Evolutionary conservation across 2,113 vertebrate genomes (phyloP).

Genomic region (Condylura cristata): DNA sequence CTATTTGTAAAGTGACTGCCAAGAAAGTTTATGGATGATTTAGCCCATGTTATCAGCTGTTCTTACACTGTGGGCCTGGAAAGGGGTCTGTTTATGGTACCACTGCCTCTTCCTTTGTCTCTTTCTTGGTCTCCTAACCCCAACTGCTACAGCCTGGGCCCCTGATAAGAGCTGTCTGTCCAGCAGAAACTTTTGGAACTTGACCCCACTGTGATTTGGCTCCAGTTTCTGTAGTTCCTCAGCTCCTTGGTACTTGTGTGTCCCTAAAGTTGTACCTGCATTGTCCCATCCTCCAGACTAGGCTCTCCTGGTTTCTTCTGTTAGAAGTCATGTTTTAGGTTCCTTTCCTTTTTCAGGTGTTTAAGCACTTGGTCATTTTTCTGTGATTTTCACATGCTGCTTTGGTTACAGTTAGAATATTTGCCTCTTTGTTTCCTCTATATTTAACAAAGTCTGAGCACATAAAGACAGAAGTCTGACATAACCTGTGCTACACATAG

Average conservation of each 20-base stretch:
- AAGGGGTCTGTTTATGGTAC: neutral
- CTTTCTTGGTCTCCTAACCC: neutral
- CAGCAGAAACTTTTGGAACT: neutral
- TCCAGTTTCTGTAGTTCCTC: neutral
- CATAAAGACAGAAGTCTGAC: neutral
- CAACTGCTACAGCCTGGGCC: neutral
- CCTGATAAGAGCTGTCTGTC: neutral
- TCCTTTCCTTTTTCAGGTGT: neutral
- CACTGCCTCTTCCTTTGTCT: neutral
- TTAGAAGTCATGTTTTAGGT: neutral
- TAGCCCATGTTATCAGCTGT: neutral
- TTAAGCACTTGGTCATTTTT: neutral
- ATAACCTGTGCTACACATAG: neutral
- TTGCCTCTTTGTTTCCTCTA: neutral
- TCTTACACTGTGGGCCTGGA: neutral
- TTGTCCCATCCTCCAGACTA: neutral
- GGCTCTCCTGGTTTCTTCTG: neutral
- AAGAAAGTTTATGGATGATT: neutral
- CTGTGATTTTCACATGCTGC: neutral
- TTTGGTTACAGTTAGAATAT: neutral
- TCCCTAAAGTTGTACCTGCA: neutral
- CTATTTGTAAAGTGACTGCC: neutral
- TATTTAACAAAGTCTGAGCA: neutral
- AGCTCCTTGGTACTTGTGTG: rapidly evolving
- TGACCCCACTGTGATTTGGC: neutral